Percentiles rank a stretch among this genome's conserved stretches.
Evolutionary conservation across 1,140 invertebrate genomes (phyloP).

Genomic region (Drosophila bipectinata): DNA sequence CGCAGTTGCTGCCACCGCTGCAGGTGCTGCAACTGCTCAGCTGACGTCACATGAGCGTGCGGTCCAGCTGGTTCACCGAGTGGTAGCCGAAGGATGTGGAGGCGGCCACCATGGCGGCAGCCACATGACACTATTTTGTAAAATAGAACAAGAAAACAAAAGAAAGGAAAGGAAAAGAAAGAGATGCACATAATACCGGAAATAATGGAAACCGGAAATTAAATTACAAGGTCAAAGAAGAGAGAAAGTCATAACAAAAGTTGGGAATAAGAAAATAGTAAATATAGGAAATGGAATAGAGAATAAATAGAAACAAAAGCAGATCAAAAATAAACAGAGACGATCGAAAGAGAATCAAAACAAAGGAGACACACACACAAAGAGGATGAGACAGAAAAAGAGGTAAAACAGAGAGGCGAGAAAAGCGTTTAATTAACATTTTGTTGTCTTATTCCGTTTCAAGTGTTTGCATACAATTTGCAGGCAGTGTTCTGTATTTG

Average conservation of each 20-base stretch:
- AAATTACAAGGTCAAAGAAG: background rate
- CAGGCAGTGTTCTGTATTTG: slow-evolving; percentile 62
- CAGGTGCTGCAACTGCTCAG: slow-evolving; percentile 83
- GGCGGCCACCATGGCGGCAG: slow-evolving; percentile 81
- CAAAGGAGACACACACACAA: background rate
- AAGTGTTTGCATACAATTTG: slow-evolving; percentile 64
- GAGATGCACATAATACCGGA: background rate
- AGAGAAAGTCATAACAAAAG: background rate
- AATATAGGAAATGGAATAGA: background rate
- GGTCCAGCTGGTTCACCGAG: slow-evolving; percentile 81
- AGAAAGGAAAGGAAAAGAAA: background rate
- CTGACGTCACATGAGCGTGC: slow-evolving; percentile 83
- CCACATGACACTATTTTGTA: slow-evolving; percentile 75
- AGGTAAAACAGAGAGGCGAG: slow-evolving; percentile 16
- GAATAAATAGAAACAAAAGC: background rate
- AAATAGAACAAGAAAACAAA: slow-evolving; percentile 7
- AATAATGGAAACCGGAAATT: background rate
- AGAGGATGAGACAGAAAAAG: background rate
- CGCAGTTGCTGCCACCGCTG: slow-evolving; percentile 83
- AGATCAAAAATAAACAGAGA: slow-evolving; percentile 4
- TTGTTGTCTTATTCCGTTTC: slow-evolving; percentile 54
- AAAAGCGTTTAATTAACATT: slow-evolving; percentile 44
- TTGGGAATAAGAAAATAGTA: background rate
- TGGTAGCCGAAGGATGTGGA: slow-evolving; percentile 83
- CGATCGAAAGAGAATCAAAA: background rate